phyloP scores from a whole-genome alignment of 2,113 vertebrate genomes.

The Pitta sordida region DNA sequence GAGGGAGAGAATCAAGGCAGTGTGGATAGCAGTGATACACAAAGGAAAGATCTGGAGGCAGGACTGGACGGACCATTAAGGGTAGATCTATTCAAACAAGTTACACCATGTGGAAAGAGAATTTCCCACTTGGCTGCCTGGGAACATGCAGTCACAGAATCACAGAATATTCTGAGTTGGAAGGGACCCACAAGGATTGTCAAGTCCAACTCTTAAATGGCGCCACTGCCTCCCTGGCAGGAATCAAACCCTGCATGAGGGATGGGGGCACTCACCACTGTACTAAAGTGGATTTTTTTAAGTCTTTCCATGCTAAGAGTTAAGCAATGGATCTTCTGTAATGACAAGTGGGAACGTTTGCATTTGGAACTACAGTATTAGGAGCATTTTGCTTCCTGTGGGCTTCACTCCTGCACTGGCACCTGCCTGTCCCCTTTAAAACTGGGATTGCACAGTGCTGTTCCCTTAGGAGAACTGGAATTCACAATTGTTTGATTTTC shows the following conservation, averaged over 20 bases:
- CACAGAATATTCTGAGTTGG: no score
- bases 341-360: not conserved
- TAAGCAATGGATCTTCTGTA: not conserved
- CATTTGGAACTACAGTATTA: not conserved
- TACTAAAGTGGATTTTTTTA: no score
- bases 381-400: not conserved
- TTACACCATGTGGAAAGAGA: not conserved
- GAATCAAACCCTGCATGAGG: no score
- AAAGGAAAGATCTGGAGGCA: not conserved
- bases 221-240: no score
- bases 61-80: not conserved
- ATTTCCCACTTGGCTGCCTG: not conserved
- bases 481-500: not conserved
- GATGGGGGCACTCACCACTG: no score
- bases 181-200: no score
- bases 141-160: not conserved
- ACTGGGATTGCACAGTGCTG: fast-evolving
- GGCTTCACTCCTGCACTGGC: not conserved
- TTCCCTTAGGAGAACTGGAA: not conserved
- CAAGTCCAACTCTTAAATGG: no score
- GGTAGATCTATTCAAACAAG: not conserved
- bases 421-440: not conserved
- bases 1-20: not conserved
- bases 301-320: not conserved
- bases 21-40: not conserved